Base-by-base conservation (phyloP, 92 coral and sea anemone species). In the Porites divaricata region DNA sequence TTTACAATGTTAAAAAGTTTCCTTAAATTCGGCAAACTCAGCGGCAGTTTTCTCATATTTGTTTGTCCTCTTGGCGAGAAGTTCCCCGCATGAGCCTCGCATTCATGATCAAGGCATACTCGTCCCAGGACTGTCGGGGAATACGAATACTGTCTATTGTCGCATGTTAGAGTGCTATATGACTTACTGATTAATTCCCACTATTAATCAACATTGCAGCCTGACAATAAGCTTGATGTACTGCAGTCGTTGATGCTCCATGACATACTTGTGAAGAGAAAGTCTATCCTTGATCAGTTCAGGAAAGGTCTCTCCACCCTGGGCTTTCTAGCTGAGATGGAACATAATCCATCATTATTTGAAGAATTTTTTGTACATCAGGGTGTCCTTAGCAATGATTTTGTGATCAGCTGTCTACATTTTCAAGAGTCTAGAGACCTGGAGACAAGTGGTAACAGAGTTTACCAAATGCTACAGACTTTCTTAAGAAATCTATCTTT, bases 241-340 rank as follows among this genome's bases (percentile, higher is more conserved):
- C 51, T 81, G 57, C 87, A 81, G 56, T 87, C 90, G 45, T 63
- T 87, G 1, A 70, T 81, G 61, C 24, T 70, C n/a, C 79, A 76
- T 70, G 85, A 90, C 72, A 79, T 86, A 41, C 81, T 90, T 54
- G 86, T 81, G 28, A 86, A 76, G 63, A 50, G 81, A 64, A 86
- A 85, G 56, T 70, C 80, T 7, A 63, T 79, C 23, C 84, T 90
- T 15, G 93, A 90, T 76, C 93, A 90, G 87, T 65, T 90, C 23
- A 56, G 90, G 26, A 86, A 86, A 76, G 93, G 93, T 25, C 83
- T 89, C 45, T 65, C 19, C 50, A 89, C 80, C 72, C 86, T 85
- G 41, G 89, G 81, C 63, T 79, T 89, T 52, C 68, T 89, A 73
- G 41, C 19, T 64, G 89, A 74, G 15, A 85, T 89, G 25, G 92